Evolutionary conservation across 2,113 vertebrate species (phyloP).

Genomic region (Megalops atlanticus): DNA sequence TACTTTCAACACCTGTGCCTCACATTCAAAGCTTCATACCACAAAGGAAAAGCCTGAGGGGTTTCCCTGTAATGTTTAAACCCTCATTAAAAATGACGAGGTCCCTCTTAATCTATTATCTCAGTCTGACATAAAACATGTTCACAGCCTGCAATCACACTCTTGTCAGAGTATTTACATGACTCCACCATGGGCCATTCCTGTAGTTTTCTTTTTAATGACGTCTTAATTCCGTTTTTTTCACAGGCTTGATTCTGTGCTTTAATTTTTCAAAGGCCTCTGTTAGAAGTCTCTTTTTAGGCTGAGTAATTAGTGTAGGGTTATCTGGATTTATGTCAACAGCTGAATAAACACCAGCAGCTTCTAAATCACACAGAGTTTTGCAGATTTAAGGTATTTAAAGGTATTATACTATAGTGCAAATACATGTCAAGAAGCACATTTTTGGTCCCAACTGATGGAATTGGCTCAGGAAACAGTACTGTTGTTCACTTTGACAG

Average conservation of each 20-base stretch:
- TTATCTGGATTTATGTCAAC: constrained; percentile 3
- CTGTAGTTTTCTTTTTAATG: not conserved
- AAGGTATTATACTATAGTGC: constrained; percentile 6
- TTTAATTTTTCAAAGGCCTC: not conserved
- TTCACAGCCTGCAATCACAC: not conserved
- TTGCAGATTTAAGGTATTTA: constrained; percentile 13
- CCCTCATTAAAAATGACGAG: constrained; percentile 19
- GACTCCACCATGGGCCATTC: not conserved
- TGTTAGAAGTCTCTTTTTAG: not conserved
- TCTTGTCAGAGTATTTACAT: not conserved
- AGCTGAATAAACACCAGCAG: not conserved
- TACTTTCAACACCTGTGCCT: constrained; percentile 19
- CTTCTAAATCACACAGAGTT: not conserved
- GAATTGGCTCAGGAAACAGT: not conserved
- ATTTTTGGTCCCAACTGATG: not conserved
- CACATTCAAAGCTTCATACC: constrained; percentile 26
- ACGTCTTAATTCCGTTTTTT: constrained; percentile 5
- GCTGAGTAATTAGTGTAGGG: not conserved
- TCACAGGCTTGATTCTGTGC: constrained; percentile 1
- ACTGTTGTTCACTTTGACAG: too few relatives aligned
- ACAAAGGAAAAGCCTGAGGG: constrained; percentile 27
- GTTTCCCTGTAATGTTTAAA: constrained; percentile 15
- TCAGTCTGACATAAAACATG: not conserved
- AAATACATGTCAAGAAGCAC: not conserved
- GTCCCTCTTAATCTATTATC: not conserved